A percentile compares a stretch with the other conserved stretches of the same genome.
phyloP scores from a whole-genome alignment of 2,888 invertebrate genomes.

The Pseudococcus longispinus region DNA sequence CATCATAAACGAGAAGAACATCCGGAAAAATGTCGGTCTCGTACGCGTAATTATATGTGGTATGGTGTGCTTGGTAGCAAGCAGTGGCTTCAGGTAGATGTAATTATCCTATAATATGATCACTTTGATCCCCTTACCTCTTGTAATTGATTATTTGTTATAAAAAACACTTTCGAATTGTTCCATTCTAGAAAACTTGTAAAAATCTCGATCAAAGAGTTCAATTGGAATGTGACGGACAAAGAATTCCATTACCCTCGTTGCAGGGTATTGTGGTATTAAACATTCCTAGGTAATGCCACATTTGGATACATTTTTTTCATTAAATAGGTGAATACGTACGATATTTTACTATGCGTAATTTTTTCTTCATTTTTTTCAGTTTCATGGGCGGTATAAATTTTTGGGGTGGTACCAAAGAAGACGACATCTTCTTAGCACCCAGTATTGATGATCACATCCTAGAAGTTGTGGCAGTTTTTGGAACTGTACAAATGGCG shows the following conservation, averaged over 20 bases:
- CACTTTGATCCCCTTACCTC: background rate
- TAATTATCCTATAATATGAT: too few species aligned
- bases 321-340: background rate
- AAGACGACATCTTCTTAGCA: conserved; percentile 88
- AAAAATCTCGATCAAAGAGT: conserved; percentile 95
- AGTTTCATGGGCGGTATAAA: conserved; percentile 99
- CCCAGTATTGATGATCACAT: conserved; percentile 96
- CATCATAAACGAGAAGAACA: conserved; percentile 96
- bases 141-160: background rate
- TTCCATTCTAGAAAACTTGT: conserved; percentile 79
- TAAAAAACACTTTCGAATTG: background rate
- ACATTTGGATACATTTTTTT: background rate
- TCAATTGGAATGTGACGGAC: conserved; percentile 94
- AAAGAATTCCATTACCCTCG: conserved; percentile 91
- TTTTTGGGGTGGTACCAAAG: conserved; percentile 95
- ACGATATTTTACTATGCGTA: background rate
- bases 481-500: conserved; percentile 97
- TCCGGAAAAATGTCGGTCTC: conserved; percentile 92
- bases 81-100: conserved; percentile 64
- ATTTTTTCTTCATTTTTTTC: conserved; percentile 60
- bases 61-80: conserved; percentile 69
- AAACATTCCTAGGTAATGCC: conserved; percentile 83
- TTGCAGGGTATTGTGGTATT: conserved; percentile 95
- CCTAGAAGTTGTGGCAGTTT: conserved; percentile 96
- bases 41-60: conserved; percentile 97